Evolutionary conservation across 2,888 invertebrate genomes (phyloP).

Genomic region (Thyatira batis): DNA sequence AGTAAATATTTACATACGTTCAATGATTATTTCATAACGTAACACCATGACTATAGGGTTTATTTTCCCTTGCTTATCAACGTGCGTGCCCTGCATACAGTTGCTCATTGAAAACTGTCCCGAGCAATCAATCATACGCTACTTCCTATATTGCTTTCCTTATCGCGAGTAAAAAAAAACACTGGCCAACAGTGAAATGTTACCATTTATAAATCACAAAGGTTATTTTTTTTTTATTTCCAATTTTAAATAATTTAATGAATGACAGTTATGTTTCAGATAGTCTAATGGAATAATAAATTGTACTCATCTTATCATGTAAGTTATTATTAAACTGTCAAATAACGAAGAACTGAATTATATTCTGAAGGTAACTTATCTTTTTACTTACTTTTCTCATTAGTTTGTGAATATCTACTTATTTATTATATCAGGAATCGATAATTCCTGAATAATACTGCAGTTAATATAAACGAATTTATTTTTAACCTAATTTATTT

Average conservation of each 20-base stretch:
- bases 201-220: constrained; percentile 65
- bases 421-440: too few relatives aligned
- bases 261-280: constrained; percentile 31
- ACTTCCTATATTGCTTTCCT: constrained; percentile 61
- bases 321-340: background rate
- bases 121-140: constrained; percentile 13
- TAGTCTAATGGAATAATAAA: background rate
- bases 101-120: background rate
- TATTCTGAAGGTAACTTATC: too few relatives aligned
- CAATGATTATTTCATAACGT: too few relatives aligned
- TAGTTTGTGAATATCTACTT: too few relatives aligned
- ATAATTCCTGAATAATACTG: too few relatives aligned
- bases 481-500: too few relatives aligned
- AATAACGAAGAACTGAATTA: too few relatives aligned
- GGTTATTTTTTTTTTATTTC: constrained; percentile 49
- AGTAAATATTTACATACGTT: too few relatives aligned
- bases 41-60: background rate
- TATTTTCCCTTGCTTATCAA: background rate
- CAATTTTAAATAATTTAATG: constrained; percentile 55
- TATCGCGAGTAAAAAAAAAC: constrained; percentile 60
- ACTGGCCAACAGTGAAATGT: constrained; percentile 51
- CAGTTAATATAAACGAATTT: too few relatives aligned
- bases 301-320: background rate
- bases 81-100: background rate
- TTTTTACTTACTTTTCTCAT: too few relatives aligned